Percentiles rank a stretch among this genome's conserved stretches.
Evolutionary conservation across 2,113 vertebrate species (phyloP).

Genomic region (Pachyramphus minor): DNA sequence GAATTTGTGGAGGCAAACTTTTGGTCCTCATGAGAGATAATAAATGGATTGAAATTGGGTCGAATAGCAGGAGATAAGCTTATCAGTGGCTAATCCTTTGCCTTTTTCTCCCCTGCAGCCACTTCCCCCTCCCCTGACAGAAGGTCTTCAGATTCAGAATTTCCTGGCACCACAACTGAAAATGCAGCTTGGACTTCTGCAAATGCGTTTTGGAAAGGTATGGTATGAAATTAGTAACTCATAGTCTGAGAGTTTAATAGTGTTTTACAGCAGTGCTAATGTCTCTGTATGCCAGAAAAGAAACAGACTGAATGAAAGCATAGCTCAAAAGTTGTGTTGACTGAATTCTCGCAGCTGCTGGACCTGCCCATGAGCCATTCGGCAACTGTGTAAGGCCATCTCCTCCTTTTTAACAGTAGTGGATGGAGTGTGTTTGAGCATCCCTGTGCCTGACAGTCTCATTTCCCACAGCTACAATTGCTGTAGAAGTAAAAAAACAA

Average conservation of each 20-base stretch:
- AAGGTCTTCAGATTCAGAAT: neutral
- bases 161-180: neutral
- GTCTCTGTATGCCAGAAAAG: neutral
- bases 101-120: neutral
- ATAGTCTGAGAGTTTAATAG: neutral
- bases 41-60: neutral
- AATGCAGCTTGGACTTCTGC: neutral
- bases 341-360: neutral
- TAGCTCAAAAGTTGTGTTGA: neutral
- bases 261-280: neutral
- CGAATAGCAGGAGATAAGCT: neutral
- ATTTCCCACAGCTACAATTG: neutral
- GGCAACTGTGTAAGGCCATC: neutral
- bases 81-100: neutral
- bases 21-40: neutral
- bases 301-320: neutral
- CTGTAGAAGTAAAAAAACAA: neutral
- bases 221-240: neutral
- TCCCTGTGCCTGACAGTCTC: neutral
- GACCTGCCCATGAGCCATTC: rapidly evolving
- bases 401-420: neutral
- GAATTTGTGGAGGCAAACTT: neutral
- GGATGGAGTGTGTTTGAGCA: neutral
- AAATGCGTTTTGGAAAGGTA: neutral
- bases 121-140: neutral